Evolutionary conservation across 2,797 vertebrate species (phyloP).

Genomic region (Orestias chungarensis): DNA sequence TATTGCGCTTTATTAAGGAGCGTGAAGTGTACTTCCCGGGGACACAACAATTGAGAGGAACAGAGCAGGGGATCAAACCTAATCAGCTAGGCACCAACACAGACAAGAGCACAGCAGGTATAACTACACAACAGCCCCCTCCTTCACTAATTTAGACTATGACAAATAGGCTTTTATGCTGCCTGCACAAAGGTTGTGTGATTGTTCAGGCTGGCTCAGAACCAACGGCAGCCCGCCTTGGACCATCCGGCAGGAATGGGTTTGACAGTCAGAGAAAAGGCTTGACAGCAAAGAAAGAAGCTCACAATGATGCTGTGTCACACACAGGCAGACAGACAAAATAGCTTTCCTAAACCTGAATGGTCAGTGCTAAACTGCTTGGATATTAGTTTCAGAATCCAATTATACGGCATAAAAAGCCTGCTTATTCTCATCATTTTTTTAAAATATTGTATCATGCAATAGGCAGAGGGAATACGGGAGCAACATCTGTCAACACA

Average conservation of each 20-base stretch:
- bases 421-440: constrained; percentile 52
- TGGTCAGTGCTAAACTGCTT: constrained; percentile 28
- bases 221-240: constrained; percentile 46
- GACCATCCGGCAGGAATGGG: constrained; percentile 23
- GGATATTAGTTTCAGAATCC: constrained; percentile 21
- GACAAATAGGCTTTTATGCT: constrained; percentile 70
- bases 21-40: no score
- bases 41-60: no score
- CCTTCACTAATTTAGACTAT: constrained; percentile 39
- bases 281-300: constrained; percentile 29
- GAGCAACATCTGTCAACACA: constrained; percentile 64
- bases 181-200: constrained; percentile 55
- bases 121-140: constrained; percentile 41
- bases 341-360: constrained; percentile 23
- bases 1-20: no score
- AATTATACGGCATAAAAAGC: constrained; percentile 45
- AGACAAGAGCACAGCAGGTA: constrained; percentile 63
- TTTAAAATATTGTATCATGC: constrained; percentile 61
- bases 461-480: constrained; percentile 61
- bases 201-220: constrained; percentile 45
- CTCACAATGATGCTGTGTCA: constrained; percentile 23
- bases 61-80: no score
- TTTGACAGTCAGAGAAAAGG: constrained; percentile 42
- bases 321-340: constrained; percentile 28
- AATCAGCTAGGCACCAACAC: constrained; percentile 55